These are phyloP conservation scores for Clarias laeviceps DNA, from an alignment of 2,797 vertebrate genomes.

Conservation along the genomic window DNA sequence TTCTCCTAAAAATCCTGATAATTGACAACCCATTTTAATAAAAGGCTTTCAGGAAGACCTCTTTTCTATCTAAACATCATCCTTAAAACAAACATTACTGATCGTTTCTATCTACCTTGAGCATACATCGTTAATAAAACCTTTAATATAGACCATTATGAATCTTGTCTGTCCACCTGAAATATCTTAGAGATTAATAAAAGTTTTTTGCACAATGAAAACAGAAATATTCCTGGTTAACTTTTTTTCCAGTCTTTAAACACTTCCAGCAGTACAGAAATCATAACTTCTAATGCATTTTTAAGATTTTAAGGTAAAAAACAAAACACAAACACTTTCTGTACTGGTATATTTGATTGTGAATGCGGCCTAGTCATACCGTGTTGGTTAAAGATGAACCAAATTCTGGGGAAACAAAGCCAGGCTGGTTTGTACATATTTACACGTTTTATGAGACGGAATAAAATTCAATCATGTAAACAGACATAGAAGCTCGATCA, in stretches of 20 bases:
- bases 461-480: constrained; percentile 16
- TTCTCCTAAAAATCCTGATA: background rate
- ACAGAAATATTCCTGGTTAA: background rate
- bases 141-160: background rate
- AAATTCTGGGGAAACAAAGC: background rate
- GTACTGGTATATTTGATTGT: background rate
- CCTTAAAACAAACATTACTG: background rate
- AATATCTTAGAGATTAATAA: no score
- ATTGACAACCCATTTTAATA: background rate
- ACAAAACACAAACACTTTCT: background rate
- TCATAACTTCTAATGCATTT: background rate
- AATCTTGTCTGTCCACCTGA: background rate
- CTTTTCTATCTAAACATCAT: background rate
- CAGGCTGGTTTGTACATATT: background rate
- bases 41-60: background rate
- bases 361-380: background rate
- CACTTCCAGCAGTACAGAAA: background rate
- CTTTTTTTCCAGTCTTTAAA: no score
- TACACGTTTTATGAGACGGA: constrained; percentile 4
- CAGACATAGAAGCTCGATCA: constrained; percentile 12
- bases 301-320: background rate
- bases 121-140: background rate
- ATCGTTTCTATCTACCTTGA: background rate
- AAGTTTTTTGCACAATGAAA: background rate
- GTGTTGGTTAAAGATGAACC: background rate